Percentiles rank a stretch among this genome's conserved stretches.
Evolutionary conservation across 1,140 invertebrate genomes (phyloP).

Genomic region (Caerostris extrusa): DNA sequence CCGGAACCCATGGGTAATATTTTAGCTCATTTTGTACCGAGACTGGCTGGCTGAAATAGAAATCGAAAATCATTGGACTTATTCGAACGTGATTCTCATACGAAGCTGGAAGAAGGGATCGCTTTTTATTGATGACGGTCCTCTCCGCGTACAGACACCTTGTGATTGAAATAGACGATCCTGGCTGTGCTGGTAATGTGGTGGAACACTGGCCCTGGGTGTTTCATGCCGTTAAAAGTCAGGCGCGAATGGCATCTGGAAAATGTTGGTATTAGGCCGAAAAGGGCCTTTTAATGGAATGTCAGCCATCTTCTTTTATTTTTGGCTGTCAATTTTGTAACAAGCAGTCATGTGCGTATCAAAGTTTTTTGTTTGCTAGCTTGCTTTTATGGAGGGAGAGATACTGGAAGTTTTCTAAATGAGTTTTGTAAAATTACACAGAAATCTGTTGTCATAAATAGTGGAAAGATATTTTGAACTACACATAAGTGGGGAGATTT

Average conservation of each 20-base stretch:
- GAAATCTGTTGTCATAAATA: neutral
- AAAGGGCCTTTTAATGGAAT: neutral
- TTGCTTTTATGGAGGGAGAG: neutral
- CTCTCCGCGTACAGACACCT: neutral
- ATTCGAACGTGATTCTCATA: neutral
- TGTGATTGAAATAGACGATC: neutral
- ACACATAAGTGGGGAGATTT: too few relatives aligned
- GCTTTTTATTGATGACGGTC: slow-evolving; percentile 4
- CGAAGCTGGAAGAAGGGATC: neutral
- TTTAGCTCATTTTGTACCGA: slow-evolving; percentile 12
- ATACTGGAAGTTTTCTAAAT: neutral
- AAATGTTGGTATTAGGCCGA: neutral
- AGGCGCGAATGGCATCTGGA: neutral
- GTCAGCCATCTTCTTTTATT: neutral
- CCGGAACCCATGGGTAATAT: neutral
- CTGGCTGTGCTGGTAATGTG: neutral
- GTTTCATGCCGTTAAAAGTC: neutral
- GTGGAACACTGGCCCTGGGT: too few relatives aligned
- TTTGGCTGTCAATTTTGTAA: slow-evolving; percentile 7
- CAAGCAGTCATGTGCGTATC: neutral
- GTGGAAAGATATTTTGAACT: too few relatives aligned
- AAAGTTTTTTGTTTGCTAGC: neutral
- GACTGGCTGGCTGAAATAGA: neutral
- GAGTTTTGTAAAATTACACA: neutral
- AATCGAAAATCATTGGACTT: slow-evolving; percentile 35